phyloP scores from a whole-genome alignment of 2,113 vertebrate species.

The Stegostoma tigrinum region DNA sequence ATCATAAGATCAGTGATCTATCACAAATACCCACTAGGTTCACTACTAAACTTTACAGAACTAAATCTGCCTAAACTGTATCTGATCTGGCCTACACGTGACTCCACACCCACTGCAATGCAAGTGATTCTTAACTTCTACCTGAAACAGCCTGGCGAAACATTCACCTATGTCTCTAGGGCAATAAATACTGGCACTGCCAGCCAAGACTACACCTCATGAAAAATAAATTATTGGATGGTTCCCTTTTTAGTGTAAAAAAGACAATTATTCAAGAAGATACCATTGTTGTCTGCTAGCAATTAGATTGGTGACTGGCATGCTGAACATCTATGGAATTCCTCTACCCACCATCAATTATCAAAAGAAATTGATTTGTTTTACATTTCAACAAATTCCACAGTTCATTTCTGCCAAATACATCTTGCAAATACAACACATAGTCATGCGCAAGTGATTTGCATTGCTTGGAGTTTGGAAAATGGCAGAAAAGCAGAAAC shows the following conservation, averaged over 20 bases:
- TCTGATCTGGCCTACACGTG: not conserved
- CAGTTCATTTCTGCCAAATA: not conserved
- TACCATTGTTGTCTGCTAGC: not conserved
- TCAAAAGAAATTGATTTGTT: not conserved
- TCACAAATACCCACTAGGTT: too few relatives aligned
- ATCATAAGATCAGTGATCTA: too few relatives aligned
- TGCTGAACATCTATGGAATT: not conserved
- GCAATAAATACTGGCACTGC: not conserved
- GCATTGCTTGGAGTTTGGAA: not conserved
- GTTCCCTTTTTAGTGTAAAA: not conserved
- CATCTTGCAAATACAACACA: not conserved
- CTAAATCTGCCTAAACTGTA: not conserved
- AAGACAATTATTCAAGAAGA: not conserved
- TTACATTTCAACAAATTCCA: not conserved
- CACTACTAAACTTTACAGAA: not conserved
- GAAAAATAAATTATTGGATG: not conserved
- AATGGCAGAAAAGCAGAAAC: not conserved
- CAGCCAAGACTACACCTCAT: not conserved
- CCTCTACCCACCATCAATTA: not conserved
- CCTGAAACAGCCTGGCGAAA: not conserved
- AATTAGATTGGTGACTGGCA: not conserved
- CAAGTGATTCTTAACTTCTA: not conserved
- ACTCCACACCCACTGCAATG: not conserved
- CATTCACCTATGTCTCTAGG: not conserved
- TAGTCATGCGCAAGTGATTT: not conserved